Evolutionary conservation across 2,113 vertebrate genomes (phyloP).

Genomic region (Takifugu bimaculatus): DNA sequence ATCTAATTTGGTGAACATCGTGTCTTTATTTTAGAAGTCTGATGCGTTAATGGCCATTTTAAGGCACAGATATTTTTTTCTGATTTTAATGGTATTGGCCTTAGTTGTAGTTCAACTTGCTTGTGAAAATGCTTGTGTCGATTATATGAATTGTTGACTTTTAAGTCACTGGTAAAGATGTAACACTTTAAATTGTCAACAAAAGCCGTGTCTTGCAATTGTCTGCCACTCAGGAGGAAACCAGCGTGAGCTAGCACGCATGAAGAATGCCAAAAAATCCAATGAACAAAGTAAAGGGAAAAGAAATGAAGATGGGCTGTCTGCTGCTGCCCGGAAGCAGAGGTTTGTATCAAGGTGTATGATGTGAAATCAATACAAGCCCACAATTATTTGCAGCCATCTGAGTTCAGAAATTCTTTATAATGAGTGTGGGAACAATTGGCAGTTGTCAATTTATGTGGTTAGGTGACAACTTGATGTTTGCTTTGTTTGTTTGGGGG

Average conservation of each 20-base stretch:
- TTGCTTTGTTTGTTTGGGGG: not conserved
- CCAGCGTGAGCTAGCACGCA: constrained; percentile 87
- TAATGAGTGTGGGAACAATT: not conserved
- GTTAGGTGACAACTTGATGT: not conserved
- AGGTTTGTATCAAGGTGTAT: constrained; percentile 63
- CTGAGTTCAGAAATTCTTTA: not conserved
- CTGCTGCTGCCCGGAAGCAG: constrained; percentile 86
- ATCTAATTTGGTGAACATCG: too few species aligned
- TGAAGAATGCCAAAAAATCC: constrained; percentile 85
- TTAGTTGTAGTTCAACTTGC: too few species aligned
- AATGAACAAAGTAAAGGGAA: constrained; percentile 78
- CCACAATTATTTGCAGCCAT: too few species aligned
- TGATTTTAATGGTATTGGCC: too few species aligned
- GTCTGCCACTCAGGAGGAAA: constrained; percentile 77
- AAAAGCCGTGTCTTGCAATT: not conserved
- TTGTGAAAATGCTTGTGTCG: too few species aligned
- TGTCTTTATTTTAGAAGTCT: too few species aligned
- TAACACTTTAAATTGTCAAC: too few species aligned
- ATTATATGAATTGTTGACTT: too few species aligned
- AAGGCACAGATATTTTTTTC: too few species aligned
- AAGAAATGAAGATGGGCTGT: constrained; percentile 83
- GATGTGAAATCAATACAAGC: too few species aligned
- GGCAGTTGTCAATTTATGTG: not conserved
- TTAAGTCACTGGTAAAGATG: too few species aligned
- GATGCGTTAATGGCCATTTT: too few species aligned